phyloP scores from a whole-genome alignment of 2,888 invertebrate genomes.

The Amblyjoppa fuscipennis region DNA sequence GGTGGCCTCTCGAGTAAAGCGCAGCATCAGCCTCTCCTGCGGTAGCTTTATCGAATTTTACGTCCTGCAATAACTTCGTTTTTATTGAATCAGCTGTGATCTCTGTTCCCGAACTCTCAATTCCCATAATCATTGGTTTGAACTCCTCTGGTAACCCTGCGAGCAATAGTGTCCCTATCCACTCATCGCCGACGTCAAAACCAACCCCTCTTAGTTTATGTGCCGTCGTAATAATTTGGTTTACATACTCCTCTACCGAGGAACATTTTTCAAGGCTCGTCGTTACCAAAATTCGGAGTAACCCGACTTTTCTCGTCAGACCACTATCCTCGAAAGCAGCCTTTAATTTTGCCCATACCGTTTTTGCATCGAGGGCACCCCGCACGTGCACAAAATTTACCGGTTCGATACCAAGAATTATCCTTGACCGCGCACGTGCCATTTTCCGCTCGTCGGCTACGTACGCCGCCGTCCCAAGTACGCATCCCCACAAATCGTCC shows the following conservation, averaged over 20 bases:
- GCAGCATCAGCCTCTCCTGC: slow-evolving; percentile 20
- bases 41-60: slow-evolving; percentile 17
- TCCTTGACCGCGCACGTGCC: slow-evolving; percentile 68
- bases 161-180: slow-evolving; percentile 76
- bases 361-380: slow-evolving; percentile 63
- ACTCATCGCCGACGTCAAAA: slow-evolving; percentile 74
- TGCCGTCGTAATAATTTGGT: slow-evolving; percentile 74
- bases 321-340: slow-evolving; percentile 76
- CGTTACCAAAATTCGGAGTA: slow-evolving; percentile 71
- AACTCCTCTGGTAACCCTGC: slow-evolving; percentile 75
- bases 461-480: slow-evolving; percentile 24
- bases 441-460: slow-evolving; percentile 43
- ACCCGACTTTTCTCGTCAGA: slow-evolving; percentile 65
- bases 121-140: slow-evolving; percentile 76
- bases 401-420: slow-evolving; percentile 70
- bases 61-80: slow-evolving; percentile 71
- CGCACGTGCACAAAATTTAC: slow-evolving; percentile 70
- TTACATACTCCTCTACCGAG: slow-evolving; percentile 76
- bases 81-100: no score
- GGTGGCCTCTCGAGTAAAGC: slow-evolving; percentile 17
- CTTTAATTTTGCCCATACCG: slow-evolving; percentile 73
- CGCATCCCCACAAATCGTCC: slow-evolving; percentile 58
- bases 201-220: slow-evolving; percentile 74
- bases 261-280: slow-evolving; percentile 72
- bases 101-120: slow-evolving; percentile 72